These are phyloP conservation scores for Leucosticte australis DNA, from an alignment of 2,113 vertebrate genomes.

Conservation along the genomic window DNA sequence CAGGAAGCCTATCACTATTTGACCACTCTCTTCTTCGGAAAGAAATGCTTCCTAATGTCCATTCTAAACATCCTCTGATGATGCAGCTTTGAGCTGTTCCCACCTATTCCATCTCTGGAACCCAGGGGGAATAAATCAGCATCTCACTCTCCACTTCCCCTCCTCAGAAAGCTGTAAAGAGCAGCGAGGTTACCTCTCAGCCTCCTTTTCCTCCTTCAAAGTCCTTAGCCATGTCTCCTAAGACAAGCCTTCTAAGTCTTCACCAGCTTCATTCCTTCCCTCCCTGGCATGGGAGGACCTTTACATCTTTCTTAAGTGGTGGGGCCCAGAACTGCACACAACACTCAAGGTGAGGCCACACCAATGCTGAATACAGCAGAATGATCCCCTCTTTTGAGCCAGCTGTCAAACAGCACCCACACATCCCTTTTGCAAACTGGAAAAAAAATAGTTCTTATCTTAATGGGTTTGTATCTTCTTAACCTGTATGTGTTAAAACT, in stretches of 20 bases:
- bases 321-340: not conserved
- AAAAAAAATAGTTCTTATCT: not conserved
- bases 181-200: not conserved
- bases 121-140: not conserved
- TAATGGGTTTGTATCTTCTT: not conserved
- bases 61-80: not conserved
- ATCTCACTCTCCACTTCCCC: not conserved
- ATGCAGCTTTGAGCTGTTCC: not conserved
- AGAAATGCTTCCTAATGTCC: not conserved
- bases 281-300: not conserved
- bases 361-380: not conserved
- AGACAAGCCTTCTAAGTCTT: not conserved
- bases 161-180: not conserved
- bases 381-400: not conserved
- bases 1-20: not conserved
- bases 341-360: not conserved
- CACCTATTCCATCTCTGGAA: not conserved
- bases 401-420: fast-evolving
- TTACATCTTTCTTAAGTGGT: not conserved
- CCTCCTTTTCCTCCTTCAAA: not conserved
- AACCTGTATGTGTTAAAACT: not conserved
- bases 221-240: not conserved
- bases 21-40: not conserved
- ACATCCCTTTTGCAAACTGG: not conserved
- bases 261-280: not conserved